Base-by-base conservation (phyloP, 2,888 invertebrate genomes). In the Toxonevra muliebris region DNA sequence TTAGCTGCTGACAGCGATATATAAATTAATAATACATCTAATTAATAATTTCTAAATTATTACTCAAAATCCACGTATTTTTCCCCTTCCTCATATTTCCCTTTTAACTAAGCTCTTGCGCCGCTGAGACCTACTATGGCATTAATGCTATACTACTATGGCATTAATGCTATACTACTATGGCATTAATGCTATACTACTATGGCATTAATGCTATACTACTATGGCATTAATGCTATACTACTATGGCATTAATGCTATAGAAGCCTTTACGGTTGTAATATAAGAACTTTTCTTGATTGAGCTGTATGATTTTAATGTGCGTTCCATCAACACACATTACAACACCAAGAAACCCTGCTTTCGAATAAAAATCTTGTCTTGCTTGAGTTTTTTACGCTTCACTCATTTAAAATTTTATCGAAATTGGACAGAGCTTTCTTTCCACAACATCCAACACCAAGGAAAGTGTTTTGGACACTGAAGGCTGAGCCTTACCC, bases 311-410 rank as follows among this genome's bases (percentile, higher is more conserved):
- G 20, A 70, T 64, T 61, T 66, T 69, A 19, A 71, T 69, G 58
- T 69, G 69, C 61, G 71, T 69, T 58, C 69, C 66, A 65, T 68
- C 68, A 50, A 69, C 65, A 54, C 66, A 71, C 59, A 63, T 61
- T 43, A 59, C 65, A 53, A 68, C 65, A 17, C 66, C 68, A 50
- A 66, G 69, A 50, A 71, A 69, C 43, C 61, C 52, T 7, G 61
- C 57, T 54, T 52, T 67, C 41, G 64, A 53, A 58, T 61, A 65
- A 63, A 69, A 68, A 40, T 66, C 65, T 19, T 9, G 50, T 40
- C 61, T 61, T 42, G 69, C 57, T 53, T 66, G 19, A n/a, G 13
- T 52, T 57, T 66, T 66, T 64, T 69, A 66, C 4, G 17, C 55
- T 12, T 59, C 48, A 12, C 17, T 50, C 66, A 63, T 60, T 7